Evolutionary conservation across 2,888 invertebrate species (phyloP).

Genomic region (Acleris laterana): DNA sequence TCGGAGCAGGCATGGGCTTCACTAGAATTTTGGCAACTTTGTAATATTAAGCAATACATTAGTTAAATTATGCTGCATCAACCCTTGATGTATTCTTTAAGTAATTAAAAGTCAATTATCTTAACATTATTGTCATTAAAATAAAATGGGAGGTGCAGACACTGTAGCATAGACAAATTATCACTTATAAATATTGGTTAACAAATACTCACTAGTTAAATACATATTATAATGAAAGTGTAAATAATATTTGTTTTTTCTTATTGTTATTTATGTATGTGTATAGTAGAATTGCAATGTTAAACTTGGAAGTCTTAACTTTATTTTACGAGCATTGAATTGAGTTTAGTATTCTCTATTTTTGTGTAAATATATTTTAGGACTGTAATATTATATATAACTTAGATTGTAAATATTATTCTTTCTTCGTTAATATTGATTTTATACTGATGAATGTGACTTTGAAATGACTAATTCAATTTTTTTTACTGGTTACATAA

Average conservation of each 20-base stretch:
- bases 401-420: conserved; percentile 16
- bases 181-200: conserved; percentile 37
- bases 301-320: conserved; percentile 16
- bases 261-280: conserved; percentile 14
- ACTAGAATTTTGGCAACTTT: conserved; percentile 96
- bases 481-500: no score
- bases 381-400: conserved; percentile 18
- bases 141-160: conserved; percentile 55
- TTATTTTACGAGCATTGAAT: conserved; percentile 15
- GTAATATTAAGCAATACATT: conserved; percentile 71
- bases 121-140: conserved; percentile 52
- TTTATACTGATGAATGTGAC: conserved; percentile 4
- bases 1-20: conserved; percentile 95
- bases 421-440: conserved; percentile 15
- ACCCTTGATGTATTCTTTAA: conserved; percentile 36
- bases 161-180: conserved; percentile 49
- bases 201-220: conserved; percentile 58
- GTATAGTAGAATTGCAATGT: conserved; percentile 17
- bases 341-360: conserved; percentile 13
- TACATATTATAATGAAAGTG: conserved; percentile 25
- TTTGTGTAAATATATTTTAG: conserved; percentile 29
- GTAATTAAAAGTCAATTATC: conserved; percentile 64
- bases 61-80: conserved; percentile 26
- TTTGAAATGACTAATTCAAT: no score
- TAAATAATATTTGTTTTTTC: conserved; percentile 30